A percentile compares a stretch with the other conserved stretches of the same genome.
phyloP scores from a whole-genome alignment of 2,888 invertebrate genomes.

The Tipula unca region DNA sequence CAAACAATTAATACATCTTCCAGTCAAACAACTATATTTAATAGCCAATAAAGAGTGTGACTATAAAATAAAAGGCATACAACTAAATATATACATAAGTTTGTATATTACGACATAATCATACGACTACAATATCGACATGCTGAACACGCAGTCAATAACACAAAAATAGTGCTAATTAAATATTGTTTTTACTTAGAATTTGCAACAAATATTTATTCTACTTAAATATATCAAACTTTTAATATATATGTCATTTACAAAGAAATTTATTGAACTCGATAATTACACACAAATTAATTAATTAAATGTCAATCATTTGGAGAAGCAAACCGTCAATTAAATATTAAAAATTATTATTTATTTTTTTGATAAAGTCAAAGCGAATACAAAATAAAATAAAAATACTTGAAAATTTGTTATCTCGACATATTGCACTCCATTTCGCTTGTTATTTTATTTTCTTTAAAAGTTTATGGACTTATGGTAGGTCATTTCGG shows the following conservation, averaged over 20 bases:
- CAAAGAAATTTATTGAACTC: not conserved
- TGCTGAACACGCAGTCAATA: not conserved
- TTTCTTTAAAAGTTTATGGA: not conserved
- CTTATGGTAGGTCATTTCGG: not conserved
- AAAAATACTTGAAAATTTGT: not conserved
- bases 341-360: not conserved
- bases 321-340: not conserved
- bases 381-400: not conserved
- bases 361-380: not conserved
- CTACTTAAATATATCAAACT: not conserved
- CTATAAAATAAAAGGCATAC: too few species aligned
- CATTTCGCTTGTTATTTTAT: not conserved
- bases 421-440: not conserved
- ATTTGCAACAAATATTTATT: not conserved
- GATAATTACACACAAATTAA: not conserved
- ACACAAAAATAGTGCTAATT: not conserved
- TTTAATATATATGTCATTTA: conserved; percentile 1
- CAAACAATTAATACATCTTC: not conserved
- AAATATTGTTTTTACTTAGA: not conserved
- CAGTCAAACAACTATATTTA: not conserved
- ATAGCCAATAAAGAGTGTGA: not conserved
- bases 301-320: conserved; percentile 8
- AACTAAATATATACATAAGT: not conserved
- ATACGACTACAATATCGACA: not conserved
- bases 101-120: not conserved